Conservation (phyloP, 2,888 invertebrate genomes). For the Molanna angustata region DNA sequence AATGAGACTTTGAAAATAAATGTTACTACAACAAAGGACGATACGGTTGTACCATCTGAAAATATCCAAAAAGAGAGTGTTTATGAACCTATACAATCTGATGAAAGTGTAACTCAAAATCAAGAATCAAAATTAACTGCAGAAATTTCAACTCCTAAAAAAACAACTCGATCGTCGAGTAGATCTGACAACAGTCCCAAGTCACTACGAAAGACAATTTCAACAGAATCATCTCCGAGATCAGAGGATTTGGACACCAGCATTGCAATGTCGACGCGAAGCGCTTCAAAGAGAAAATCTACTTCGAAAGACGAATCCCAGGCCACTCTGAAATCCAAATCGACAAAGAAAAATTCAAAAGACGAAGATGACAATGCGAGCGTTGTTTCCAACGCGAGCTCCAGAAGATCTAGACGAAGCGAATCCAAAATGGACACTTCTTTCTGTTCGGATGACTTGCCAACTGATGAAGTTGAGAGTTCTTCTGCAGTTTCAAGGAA, state of each 20-base stretch:
- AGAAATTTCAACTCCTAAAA: background rate
- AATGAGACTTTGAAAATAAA: background rate
- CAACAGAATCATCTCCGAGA: constrained; percentile 1
- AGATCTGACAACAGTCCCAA: background rate
- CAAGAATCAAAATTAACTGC: background rate
- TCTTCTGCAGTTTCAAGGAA: constrained; percentile 35
- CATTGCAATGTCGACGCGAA: constrained; percentile 23
- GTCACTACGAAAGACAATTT: too few species aligned
- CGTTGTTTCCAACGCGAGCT: constrained; percentile 21
- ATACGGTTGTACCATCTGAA: background rate
- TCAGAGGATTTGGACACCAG: constrained; percentile 20
- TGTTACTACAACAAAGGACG: background rate
- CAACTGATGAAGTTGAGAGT: constrained; percentile 16
- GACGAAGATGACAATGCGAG: constrained; percentile 16
- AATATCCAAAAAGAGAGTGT: background rate
- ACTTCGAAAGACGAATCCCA: background rate
- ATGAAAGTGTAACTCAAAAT: background rate
- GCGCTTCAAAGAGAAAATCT: constrained; percentile 16
- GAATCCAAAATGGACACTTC: constrained; percentile 15
- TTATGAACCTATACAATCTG: background rate
- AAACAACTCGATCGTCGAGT: constrained; percentile 1
- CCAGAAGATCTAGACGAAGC: constrained; percentile 15
- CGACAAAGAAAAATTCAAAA: background rate
- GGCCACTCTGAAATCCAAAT: background rate
- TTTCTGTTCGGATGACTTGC: constrained; percentile 16